Base-by-base conservation (phyloP, 2,797 vertebrate genomes). In the Dendrocincla tyrannina region DNA sequence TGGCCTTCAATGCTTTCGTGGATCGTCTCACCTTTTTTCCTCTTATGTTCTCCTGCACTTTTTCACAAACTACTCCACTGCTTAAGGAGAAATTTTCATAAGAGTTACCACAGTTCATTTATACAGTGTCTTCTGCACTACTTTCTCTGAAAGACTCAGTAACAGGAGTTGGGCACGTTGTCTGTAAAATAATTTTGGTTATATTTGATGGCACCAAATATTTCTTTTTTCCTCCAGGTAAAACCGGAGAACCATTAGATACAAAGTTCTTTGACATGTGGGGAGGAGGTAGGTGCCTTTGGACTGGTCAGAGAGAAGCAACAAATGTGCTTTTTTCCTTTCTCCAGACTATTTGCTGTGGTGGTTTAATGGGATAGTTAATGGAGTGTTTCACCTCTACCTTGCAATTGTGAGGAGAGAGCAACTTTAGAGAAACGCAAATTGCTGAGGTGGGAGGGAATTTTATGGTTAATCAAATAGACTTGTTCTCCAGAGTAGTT, bases 251-350 rank as follows among this genome's bases (percentile, higher is more conserved):
- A 35, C 66, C 97, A 11, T 16, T 98, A 56, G 98, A 98, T 73
- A 99, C 98, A 0, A 98, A 97, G 3, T 98, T 75, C 96, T 99
- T 98, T 93, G 99, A 99, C 97, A 98, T 99, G 98, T 99, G 99
- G 99, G 98, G 98, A 70, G 99, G 99, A 98, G 99, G 99, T 99
- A 98, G 97, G 98, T 95, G 32, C 53, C 67, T 12, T 93, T 67
- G 46, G 27, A 11, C 13, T 60, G 70, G 22, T 64, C 50, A 55
- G n/a, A 85, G 14, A 63, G 20, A 86, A 93, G 16, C 4, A 53
- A 59, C 4, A 44, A 83, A 85, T 64, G 5, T 6, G 8, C 2
- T 11, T 35, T 37, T 56, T 62, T 4, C 5, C 18, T 14, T 81
- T 64, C 5, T 49, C 7, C 18, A 25, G 33, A 24, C 28, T 25